Percentiles rank a stretch among this genome's conserved stretches.
These are phyloP conservation scores for Macrotrachela quadricornifera DNA, from an alignment of 1,140 invertebrate species.

Conservation along the genomic window DNA sequence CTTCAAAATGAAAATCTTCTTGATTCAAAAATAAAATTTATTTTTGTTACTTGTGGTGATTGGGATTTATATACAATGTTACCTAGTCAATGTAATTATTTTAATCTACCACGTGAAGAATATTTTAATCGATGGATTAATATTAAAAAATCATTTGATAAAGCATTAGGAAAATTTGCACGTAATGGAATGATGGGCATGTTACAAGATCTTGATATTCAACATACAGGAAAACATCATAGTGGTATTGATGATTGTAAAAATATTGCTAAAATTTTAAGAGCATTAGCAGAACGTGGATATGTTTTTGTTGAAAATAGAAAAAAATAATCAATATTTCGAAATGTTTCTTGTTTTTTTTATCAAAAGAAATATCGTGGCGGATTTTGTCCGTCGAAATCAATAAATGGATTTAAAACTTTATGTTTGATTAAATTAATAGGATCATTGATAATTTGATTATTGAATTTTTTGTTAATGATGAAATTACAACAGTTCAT, in stretches of 20 bases:
- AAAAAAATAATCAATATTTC: no score
- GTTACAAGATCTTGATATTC: constrained; percentile 19
- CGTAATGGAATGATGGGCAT: constrained; percentile 21
- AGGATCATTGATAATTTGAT: no score
- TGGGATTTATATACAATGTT: constrained; percentile 43
- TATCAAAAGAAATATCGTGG: no score
- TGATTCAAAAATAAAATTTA: constrained; percentile 12
- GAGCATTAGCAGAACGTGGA: constrained; percentile 17
- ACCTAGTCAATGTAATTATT: constrained; percentile 34
- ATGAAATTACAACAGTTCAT: no score
- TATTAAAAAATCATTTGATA: constrained; percentile 32
- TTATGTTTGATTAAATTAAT: no score
- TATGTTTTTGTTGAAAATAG: constrained; percentile 10
- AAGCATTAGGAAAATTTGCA: constrained; percentile 20
- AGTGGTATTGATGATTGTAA: constrained; percentile 33
- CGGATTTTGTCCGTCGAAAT: no score
- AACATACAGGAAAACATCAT: constrained; percentile 25
- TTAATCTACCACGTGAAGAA: constrained; percentile 27
- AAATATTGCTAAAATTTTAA: constrained; percentile 26
- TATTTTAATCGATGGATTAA: constrained; percentile 40
- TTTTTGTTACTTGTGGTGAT: constrained; percentile 42
- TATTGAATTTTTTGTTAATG: no score
- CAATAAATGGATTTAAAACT: no score
- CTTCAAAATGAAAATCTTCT: no score
- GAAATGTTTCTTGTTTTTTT: no score